Percentiles rank a stretch among this genome's conserved stretches.
phyloP scores from a whole-genome alignment of 2,888 invertebrate genomes.

The Aspidiotus destructor region DNA sequence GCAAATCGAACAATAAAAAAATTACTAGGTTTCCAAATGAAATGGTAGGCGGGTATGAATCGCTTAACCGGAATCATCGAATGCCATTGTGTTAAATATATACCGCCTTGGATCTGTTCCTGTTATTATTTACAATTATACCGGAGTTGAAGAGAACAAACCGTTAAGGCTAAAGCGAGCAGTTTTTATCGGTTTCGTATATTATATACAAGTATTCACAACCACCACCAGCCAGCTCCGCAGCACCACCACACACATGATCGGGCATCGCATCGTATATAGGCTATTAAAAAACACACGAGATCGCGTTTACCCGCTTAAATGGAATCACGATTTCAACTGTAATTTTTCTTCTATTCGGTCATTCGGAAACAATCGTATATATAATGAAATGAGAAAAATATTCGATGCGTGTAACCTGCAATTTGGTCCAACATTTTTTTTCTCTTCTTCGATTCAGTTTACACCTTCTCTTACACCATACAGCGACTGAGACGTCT shows the following conservation, averaged over 20 bases:
- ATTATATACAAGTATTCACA: slow-evolving; percentile 3
- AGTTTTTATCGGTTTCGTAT: slow-evolving; percentile 29
- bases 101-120: slow-evolving; percentile 26
- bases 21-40: slow-evolving; percentile 31
- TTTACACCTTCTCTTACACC: neutral
- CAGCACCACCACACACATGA: slow-evolving; percentile 23
- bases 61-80: slow-evolving; percentile 30
- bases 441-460: neutral
- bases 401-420: slow-evolving; percentile 32
- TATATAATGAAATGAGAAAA: slow-evolving; percentile 31
- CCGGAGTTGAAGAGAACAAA: slow-evolving; percentile 23
- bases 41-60: slow-evolving; percentile 31
- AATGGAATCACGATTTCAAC: slow-evolving; percentile 32
- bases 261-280: slow-evolving; percentile 5
- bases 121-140: slow-evolving; percentile 32
- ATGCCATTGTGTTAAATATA: slow-evolving; percentile 33
- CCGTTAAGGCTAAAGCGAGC: slow-evolving; percentile 27
- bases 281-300: slow-evolving; percentile 28
- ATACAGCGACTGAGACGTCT: too few relatives aligned
- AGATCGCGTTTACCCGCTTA: slow-evolving; percentile 30
- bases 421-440: slow-evolving; percentile 25
- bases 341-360: slow-evolving; percentile 32
- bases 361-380: slow-evolving; percentile 32
- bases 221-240: neutral
- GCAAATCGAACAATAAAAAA: slow-evolving; percentile 32